phyloP scores from a whole-genome alignment of 1,140 invertebrate species.

The Gryllus bimaculatus region DNA sequence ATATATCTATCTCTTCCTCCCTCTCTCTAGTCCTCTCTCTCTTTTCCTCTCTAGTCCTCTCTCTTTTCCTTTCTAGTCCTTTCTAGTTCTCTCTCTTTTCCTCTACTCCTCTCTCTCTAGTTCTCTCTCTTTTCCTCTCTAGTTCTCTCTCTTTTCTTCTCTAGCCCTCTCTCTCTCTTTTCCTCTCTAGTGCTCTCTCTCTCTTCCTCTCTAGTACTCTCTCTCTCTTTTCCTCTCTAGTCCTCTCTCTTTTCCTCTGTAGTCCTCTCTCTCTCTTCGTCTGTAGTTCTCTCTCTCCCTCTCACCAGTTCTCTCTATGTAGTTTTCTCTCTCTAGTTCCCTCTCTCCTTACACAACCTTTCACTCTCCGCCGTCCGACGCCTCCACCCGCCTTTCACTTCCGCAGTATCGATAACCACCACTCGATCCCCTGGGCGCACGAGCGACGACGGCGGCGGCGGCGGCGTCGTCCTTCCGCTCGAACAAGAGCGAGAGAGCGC shows the following conservation, averaged over 20 bases:
- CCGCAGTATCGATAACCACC: too few species aligned
- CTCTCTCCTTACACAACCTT: too few species aligned
- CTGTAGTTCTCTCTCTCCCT: not conserved
- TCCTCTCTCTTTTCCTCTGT: too few species aligned
- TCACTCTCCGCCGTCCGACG: too few species aligned
- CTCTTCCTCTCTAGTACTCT: not conserved
- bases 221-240: not conserved
- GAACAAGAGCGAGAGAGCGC: not conserved
- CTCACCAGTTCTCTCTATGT: not conserved
- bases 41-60: slow-evolving; percentile 22
- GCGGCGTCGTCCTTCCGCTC: too few species aligned
- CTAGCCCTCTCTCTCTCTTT: not conserved
- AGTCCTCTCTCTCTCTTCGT: not conserved
- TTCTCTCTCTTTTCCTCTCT: slow-evolving; percentile 21
- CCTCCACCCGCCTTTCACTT: too few species aligned
- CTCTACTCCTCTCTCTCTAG: slow-evolving; percentile 23
- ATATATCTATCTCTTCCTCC: too few species aligned
- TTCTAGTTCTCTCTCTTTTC: slow-evolving; percentile 11
- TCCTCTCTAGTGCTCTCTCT: slow-evolving; percentile 11
- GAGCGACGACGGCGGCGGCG: too few species aligned
- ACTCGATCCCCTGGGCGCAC: too few species aligned
- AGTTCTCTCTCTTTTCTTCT: not conserved
- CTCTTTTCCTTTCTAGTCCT: slow-evolving; percentile 7
- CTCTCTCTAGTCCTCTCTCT: slow-evolving; percentile 14
- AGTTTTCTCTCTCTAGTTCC: too few species aligned